These are phyloP conservation scores for Acrobeloides nanus DNA, from an alignment of 2,888 invertebrate species.

Conservation along the genomic window DNA sequence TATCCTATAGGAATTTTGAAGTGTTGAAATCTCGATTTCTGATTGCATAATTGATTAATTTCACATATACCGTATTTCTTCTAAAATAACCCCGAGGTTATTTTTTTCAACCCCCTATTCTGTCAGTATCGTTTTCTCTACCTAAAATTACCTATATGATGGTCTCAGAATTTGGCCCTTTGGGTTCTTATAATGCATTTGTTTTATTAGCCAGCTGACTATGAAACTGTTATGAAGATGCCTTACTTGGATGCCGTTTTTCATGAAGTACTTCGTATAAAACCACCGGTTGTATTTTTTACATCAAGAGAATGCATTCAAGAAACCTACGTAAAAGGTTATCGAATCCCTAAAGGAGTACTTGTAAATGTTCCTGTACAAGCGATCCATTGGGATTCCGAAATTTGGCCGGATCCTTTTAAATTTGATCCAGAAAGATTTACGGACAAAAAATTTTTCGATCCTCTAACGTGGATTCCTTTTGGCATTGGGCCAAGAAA, in stretches of 20 bases:
- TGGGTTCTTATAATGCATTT: no score
- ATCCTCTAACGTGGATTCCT: constrained; percentile 38
- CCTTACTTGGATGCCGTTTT: constrained; percentile 46
- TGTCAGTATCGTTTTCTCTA: no score
- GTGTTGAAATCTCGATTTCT: no score
- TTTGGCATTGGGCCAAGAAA: constrained; percentile 47
- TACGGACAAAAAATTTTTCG: constrained; percentile 8
- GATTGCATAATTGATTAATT: no score
- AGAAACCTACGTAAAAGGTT: constrained; percentile 27
- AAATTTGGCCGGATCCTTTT: constrained; percentile 35
- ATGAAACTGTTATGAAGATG: constrained; percentile 30
- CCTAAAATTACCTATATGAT: no score
- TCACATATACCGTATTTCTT: no score
- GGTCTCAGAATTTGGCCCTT: no score
- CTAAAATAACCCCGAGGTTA: no score
- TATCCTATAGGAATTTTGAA: no score
- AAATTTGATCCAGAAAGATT: constrained; percentile 40
- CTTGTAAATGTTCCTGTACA: constrained; percentile 20
- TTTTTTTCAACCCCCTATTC: no score
- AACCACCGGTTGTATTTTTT: constrained; percentile 45
- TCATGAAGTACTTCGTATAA: constrained; percentile 39
- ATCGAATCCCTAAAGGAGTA: constrained; percentile 25
- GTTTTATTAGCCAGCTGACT: no score
- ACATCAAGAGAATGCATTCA: constrained; percentile 27
- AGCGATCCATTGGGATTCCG: constrained; percentile 21